These are phyloP conservation scores for Oreonectes daqikongensis DNA, from an alignment of 2,797 vertebrate genomes.

Conservation along the genomic window DNA sequence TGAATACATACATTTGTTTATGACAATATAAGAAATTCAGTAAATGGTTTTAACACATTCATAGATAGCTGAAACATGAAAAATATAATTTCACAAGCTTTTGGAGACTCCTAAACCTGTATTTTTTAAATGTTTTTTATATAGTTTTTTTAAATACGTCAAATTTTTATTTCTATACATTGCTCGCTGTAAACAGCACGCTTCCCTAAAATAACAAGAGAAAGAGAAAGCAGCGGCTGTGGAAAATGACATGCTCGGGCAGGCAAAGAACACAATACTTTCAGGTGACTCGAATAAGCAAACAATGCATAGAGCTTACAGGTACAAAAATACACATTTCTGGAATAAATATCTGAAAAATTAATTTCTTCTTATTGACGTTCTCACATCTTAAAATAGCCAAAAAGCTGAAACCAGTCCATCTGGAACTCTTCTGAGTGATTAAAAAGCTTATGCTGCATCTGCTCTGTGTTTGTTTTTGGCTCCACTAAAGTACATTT, in stretches of 20 bases:
- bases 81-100: not conserved
- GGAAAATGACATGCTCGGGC: conserved; percentile 17
- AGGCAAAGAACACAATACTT: not conserved
- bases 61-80: not conserved
- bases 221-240: not conserved
- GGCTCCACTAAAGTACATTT: conserved; percentile 2
- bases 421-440: not conserved
- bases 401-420: not conserved
- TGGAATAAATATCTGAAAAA: conserved; percentile 20
- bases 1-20: not conserved
- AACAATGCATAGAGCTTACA: not conserved
- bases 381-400: conserved; percentile 11
- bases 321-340: not conserved
- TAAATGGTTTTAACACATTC: not conserved
- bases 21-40: not conserved
- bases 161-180: not conserved
- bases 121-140: no score
- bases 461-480: not conserved
- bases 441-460: not conserved
- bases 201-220: not conserved
- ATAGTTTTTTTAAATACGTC: no score
- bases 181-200: not conserved
- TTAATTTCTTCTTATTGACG: not conserved
- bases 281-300: not conserved
- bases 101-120: no score